These are phyloP conservation scores for Protaetia brevitarsis DNA, from an alignment of 1,140 invertebrate genomes.

Conservation along the genomic window DNA sequence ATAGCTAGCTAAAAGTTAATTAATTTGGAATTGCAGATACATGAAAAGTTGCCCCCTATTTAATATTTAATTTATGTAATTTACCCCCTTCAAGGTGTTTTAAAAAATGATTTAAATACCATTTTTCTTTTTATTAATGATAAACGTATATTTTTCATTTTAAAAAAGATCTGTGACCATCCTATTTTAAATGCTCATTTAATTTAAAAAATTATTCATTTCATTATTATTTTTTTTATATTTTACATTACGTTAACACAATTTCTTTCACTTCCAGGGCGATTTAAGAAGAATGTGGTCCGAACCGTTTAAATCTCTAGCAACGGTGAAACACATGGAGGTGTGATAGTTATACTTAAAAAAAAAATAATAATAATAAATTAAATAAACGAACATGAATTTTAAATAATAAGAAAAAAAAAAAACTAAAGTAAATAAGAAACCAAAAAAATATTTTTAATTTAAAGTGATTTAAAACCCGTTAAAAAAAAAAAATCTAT, in stretches of 20 bases:
- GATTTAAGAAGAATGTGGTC: constrained; percentile 97
- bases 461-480: constrained; percentile 8
- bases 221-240: constrained; percentile 8
- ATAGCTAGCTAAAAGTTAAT: too few species aligned
- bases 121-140: too few species aligned
- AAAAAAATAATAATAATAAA: not conserved
- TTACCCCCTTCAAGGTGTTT: too few species aligned
- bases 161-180: too few species aligned
- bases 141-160: too few species aligned
- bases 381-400: constrained; percentile 6
- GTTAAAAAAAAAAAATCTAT: not conserved
- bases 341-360: constrained; percentile 55
- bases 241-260: too few species aligned
- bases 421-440: not conserved
- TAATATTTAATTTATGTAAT: too few species aligned
- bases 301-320: constrained; percentile 88
- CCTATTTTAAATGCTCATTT: too few species aligned
- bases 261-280: constrained; percentile 81
- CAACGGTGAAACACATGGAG: constrained; percentile 71
- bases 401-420: constrained; percentile 4
- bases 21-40: too few species aligned
- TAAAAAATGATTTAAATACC: too few species aligned
- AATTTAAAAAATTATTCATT: not conserved
- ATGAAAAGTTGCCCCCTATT: too few species aligned
- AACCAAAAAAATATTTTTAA: not conserved